Percentiles rank a stretch among this genome's conserved stretches.
phyloP scores from a whole-genome alignment of 2,113 vertebrate genomes.

The Myiozetetes cayanensis region DNA sequence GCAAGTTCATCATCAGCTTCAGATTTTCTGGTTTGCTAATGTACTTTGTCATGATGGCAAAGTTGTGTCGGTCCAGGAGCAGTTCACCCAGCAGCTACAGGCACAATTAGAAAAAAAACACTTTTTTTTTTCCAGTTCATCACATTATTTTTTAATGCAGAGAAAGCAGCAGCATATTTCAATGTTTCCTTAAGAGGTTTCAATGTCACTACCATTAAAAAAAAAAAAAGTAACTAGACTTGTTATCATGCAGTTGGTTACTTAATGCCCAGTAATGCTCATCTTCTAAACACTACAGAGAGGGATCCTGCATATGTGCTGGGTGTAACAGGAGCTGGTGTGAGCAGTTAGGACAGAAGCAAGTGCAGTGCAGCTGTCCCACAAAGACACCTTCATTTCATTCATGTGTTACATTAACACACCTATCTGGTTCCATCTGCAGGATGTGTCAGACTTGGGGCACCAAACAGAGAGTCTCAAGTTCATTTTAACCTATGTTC shows the following conservation, averaged over 20 bases:
- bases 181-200: not conserved
- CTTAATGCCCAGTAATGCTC: not conserved
- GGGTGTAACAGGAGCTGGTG: not conserved
- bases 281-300: not conserved
- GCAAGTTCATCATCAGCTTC: constrained; percentile 97
- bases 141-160: not conserved
- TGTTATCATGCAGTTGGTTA: not conserved
- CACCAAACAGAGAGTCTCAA: not conserved
- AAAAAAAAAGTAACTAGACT: not conserved
- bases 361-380: not conserved
- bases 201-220: not conserved
- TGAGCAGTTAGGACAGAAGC: not conserved
- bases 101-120: not conserved
- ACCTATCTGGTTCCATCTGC: not conserved
- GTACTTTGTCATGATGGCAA: constrained; percentile 94
- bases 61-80: constrained; percentile 95
- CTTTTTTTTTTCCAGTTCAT: not conserved
- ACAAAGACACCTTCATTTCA: not conserved
- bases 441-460: not conserved
- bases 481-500: not conserved
- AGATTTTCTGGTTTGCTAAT: constrained; percentile 98
- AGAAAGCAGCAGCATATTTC: not conserved
- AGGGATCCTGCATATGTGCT: not conserved
- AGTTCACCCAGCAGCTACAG: constrained; percentile 90
- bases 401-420: not conserved